Evolutionary conservation across 2,888 invertebrate species (phyloP), one percentile per base, ranked within the genome.

Genomic region (Acanthosepion esculentum): DNA sequence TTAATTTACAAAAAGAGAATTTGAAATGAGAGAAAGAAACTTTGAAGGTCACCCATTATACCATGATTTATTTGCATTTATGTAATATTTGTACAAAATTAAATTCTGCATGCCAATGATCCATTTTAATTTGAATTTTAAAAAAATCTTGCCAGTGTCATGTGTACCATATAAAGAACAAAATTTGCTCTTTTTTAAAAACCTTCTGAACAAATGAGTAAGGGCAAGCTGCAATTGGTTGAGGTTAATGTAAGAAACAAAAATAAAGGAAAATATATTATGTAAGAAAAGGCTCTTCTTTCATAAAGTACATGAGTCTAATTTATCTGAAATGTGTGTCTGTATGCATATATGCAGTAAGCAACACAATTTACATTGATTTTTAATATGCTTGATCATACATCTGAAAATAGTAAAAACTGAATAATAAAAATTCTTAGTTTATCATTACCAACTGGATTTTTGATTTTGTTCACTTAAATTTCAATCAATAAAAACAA

Each of bases 151-250:
- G n/a, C n/a, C 15, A 78, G n/a, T 78, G 78, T 78, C 78, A 78
- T 78, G 78, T 78, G 8, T 78, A 78, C 10, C n/a, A n/a, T n/a
- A 78, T 33, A n/a, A 33, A 78, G 78, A 78, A 78, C n/a, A n/a
- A 78, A 78, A n/a, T n/a, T 78, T 78, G 33, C n/a, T n/a, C n/a
- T 78, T 78, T 64, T 78, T 33, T 10, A n/a, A 78, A 59, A 78
- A n/a, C 12, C n/a, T 78, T 78, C 78, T n/a, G 78, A 78, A 78
- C 78, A 78, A 78, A 78, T n/a, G 59, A 59, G 59, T 59, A n/a
- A 78, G 78, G n/a, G 78, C n/a, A 78, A 78, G n/a, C n/a, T 78
- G 78, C n/a, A 78, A 78, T n/a, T 33, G 78, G 78, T 78, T 78
- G n/a, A 15, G n/a, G n/a, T 12, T 78, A 18, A n/a, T 78, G n/a